Evolutionary conservation across 2,113 vertebrate species (phyloP), one percentile per base, ranked within the genome.

Genomic region (Pampusana beccarii): DNA sequence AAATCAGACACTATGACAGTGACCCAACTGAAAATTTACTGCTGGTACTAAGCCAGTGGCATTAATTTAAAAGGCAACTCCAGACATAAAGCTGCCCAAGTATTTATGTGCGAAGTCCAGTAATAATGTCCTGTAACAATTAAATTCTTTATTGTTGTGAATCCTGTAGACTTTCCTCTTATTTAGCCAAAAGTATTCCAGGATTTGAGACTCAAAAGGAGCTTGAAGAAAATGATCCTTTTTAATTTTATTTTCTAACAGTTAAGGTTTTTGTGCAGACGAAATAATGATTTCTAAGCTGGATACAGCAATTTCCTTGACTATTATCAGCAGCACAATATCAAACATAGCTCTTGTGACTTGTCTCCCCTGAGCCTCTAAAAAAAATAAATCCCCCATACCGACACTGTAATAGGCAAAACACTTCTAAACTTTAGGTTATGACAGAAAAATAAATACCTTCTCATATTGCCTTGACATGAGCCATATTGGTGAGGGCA

Each of bases 291-390:
- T 61, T 89, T 79, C 33, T 42, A 85, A 61, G 17, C 10, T 34
- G n/a, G 11, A 86, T 7, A 5, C 9, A 40, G 17, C 1, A 20
- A 54, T 75, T 79, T 53, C 15, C 14, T 80, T 75, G 7, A 75
- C 6, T 81, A 7, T 23, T 46, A 5, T 50, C 26, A 90, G 31
- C 29, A 70, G 9, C 5, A 65, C 0, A 0, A 20, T 40, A 75
- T 19, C 15, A 74, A 62, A 56, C 10, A 6, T 4, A 46, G 10
- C 8, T 84, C 10, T 25, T 44, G 4, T 38, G 60, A 62, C 8
- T 25, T 80, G 3, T 33, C 8, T 50, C 5, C 7, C 21, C 2
- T 11, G 3, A 14, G 1, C 4, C 29, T 31, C 65, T 3, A 1
- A 33, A 58, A 67, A 34, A 34, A 40, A 40, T 13, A 15, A 40